Conservation (phyloP, 2,797 vertebrate genomes). For the Lagocephalus sceleratus region DNA sequence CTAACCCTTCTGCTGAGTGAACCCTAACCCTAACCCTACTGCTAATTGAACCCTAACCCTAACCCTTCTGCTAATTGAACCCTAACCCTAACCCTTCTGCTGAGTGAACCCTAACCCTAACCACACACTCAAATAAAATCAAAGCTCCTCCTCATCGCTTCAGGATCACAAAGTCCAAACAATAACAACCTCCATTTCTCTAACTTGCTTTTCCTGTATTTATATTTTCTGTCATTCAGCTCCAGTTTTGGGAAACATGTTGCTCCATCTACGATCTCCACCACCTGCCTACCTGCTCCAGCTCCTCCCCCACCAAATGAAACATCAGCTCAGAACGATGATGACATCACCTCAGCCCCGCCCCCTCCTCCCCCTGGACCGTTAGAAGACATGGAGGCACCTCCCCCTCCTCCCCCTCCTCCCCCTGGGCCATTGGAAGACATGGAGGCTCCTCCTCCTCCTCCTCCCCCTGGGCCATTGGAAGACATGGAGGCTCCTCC, state of each 20-base stretch:
- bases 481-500: slow-evolving; percentile 14
- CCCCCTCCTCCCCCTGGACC: slow-evolving; percentile 29
- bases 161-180: too few relatives aligned
- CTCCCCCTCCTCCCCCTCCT: slow-evolving; percentile 41
- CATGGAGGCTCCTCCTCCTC: slow-evolving; percentile 29
- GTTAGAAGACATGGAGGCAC: slow-evolving; percentile 1
- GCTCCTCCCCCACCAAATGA: slow-evolving; percentile 23
- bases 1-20: too few relatives aligned
- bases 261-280: slow-evolving; percentile 62
- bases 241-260: slow-evolving; percentile 75
- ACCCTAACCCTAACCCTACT: too few relatives aligned
- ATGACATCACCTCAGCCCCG: not conserved
- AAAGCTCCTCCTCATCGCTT: too few relatives aligned
- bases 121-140: too few relatives aligned
- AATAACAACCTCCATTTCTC: not conserved
- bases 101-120: too few relatives aligned
- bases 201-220: not conserved
- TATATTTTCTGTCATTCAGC: slow-evolving; percentile 27
- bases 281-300: slow-evolving; percentile 27
- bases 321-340: not conserved
- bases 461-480: slow-evolving; percentile 18
- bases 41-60: too few relatives aligned
- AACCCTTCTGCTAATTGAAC: too few relatives aligned
- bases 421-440: slow-evolving; percentile 16
- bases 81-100: too few relatives aligned